phyloP scores from a whole-genome alignment of 2,888 invertebrate species.

The Thysanoteuthis rhombus region DNA sequence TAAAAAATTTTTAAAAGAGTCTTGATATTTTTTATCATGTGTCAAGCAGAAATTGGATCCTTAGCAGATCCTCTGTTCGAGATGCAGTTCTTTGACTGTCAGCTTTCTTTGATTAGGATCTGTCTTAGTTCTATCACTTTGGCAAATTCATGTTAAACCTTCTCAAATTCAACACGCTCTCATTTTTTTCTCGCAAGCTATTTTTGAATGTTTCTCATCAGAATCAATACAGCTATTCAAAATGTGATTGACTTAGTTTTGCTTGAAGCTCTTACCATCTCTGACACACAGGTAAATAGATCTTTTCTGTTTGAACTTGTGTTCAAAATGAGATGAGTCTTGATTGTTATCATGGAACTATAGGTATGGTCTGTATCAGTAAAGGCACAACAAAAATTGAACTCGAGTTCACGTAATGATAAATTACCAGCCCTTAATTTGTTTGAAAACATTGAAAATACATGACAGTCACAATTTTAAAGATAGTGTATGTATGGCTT shows the following conservation, averaged over 20 bases:
- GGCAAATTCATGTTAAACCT: not conserved
- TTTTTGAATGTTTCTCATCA: not conserved
- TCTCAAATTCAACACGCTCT: not conserved
- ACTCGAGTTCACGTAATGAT: too few species aligned
- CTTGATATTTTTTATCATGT: not conserved
- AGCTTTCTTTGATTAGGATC: not conserved
- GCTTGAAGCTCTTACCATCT: not conserved
- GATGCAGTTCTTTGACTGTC: not conserved
- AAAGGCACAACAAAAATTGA: not conserved
- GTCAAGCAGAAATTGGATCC: not conserved
- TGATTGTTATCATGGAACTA: not conserved
- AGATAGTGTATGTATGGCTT: too few species aligned
- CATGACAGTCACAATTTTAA: too few species aligned
- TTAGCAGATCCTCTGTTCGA: not conserved
- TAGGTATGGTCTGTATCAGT: not conserved
- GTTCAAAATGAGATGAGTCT: not conserved
- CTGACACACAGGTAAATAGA: not conserved
- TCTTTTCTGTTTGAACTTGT: too few species aligned
- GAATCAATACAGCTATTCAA: not conserved
- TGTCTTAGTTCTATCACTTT: not conserved
- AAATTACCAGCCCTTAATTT: too few species aligned
- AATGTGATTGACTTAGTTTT: not conserved
- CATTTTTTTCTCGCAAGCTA: not conserved
- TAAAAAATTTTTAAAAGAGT: not conserved
- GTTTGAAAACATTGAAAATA: too few species aligned